Evolutionary conservation across 2,888 invertebrate genomes (phyloP).

Genomic region (Limnephilus rhombicus): DNA sequence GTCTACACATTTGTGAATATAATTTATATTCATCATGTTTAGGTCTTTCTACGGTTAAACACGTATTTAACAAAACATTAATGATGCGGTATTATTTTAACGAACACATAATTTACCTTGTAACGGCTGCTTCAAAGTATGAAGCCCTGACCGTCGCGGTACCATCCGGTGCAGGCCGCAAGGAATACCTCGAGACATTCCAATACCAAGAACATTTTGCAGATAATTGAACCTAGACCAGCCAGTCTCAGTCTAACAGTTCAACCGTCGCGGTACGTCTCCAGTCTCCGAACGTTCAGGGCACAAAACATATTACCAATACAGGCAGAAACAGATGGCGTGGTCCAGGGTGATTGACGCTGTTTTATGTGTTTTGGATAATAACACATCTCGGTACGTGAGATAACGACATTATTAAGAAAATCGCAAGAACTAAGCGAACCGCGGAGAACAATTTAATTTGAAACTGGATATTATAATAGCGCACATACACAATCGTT

Average conservation of each 20-base stretch:
- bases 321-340: neutral
- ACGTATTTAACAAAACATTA: neutral
- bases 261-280: neutral
- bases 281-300: neutral
- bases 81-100: neutral
- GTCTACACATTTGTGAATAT: neutral
- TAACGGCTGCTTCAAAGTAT: neutral
- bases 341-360: slow-evolving; percentile 3
- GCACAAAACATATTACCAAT: neutral
- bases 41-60: neutral
- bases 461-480: neutral
- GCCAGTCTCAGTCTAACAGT: neutral
- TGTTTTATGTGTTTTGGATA: neutral
- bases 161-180: neutral
- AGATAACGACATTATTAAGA: neutral
- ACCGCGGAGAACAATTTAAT: neutral
- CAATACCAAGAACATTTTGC: neutral
- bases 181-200: slow-evolving; percentile 8
- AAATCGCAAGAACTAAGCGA: neutral
- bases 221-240: slow-evolving; percentile 4
- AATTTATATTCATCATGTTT: neutral
- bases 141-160: neutral
- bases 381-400: neutral
- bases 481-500: neutral
- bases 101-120: neutral